Evolutionary conservation across 2,113 vertebrate genomes (phyloP), one percentile per base, ranked within the genome.

Genomic region (Noturus placidus): DNA sequence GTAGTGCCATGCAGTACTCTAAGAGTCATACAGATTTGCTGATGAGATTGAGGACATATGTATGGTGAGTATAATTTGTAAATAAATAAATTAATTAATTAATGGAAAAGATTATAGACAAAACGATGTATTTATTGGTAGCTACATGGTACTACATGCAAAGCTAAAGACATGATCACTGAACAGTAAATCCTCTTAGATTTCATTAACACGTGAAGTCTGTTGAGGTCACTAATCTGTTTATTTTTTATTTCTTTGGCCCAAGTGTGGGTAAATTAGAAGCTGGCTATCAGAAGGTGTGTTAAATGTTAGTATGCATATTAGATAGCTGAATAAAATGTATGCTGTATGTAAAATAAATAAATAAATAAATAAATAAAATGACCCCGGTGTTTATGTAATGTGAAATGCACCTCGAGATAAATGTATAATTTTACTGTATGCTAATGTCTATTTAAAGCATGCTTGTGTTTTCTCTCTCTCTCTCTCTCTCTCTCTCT

Each of bases 401-500:
- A 81, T 35, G 19, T 7, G 52, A 56, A 57, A 56, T 35, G 14
- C 50, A 30, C 57, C 77, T 33, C 22, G 56, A 82, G 30, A 20
- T 59, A 57, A 82, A 42, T 59, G 20, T 61, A n/a, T 59, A 5
- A 52, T 59, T 77, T 27, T 52, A 8, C 56, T 82, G 14, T 76
- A 57, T 70, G 82, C 22, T 52, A 52, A 69, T 77, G 84, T 77
- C 27, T 85, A 46, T 85, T 85, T 70, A 50, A 84, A 70, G n/a
- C n/a, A 35, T 7, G 63, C 82, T 22, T 74, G 9, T 74, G 72
- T 46, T 27, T 46, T 76, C 22, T 50, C 1, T 70, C 86, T 86
- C 65, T 87, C 84, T 30, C 76, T 50, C 33, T 70, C 33, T 70
- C 86, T 86, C 70, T 87, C 84, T 30, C 76, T 50, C 33, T 70